Evolutionary conservation across 2,113 vertebrate species (phyloP).

Genomic region (Mirza zaza): DNA sequence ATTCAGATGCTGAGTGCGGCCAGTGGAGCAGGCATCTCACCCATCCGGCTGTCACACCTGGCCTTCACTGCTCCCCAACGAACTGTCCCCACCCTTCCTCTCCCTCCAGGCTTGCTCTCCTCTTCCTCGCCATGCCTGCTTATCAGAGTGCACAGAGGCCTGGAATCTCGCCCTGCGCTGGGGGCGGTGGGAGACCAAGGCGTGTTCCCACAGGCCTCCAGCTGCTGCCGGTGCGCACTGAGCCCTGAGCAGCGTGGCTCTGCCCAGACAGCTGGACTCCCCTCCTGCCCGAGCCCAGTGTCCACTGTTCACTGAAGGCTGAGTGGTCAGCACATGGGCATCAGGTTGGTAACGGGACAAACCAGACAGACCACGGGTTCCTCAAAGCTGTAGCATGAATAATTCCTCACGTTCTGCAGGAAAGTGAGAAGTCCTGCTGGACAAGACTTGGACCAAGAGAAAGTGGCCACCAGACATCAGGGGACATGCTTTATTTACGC

Average conservation of each 20-base stretch:
- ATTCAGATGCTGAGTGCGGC: background rate
- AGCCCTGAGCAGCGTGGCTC: rapidly evolving
- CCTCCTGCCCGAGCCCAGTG: rapidly evolving
- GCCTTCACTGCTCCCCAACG: background rate
- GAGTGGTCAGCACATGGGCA: background rate
- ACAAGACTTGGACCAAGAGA: background rate
- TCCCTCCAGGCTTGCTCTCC: background rate
- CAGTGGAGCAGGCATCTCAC: background rate
- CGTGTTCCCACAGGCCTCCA: background rate
- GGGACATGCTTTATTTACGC: rapidly evolving
- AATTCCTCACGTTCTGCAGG: background rate
- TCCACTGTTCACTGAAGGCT: background rate
- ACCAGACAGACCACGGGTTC: background rate
- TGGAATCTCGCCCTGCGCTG: background rate
- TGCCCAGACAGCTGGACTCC: too few species aligned
- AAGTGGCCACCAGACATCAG: background rate
- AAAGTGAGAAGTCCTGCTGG: background rate
- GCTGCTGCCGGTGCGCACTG: background rate
- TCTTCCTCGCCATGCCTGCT: background rate
- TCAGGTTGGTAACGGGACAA: background rate
- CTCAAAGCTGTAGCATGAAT: background rate
- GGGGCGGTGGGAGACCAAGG: background rate
- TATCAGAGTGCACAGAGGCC: background rate
- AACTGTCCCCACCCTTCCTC: rapidly evolving
- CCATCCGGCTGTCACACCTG: background rate